These are phyloP conservation scores for Drosophila guanche DNA, from an alignment of 1,140 invertebrate species.

Conservation along the genomic window DNA sequence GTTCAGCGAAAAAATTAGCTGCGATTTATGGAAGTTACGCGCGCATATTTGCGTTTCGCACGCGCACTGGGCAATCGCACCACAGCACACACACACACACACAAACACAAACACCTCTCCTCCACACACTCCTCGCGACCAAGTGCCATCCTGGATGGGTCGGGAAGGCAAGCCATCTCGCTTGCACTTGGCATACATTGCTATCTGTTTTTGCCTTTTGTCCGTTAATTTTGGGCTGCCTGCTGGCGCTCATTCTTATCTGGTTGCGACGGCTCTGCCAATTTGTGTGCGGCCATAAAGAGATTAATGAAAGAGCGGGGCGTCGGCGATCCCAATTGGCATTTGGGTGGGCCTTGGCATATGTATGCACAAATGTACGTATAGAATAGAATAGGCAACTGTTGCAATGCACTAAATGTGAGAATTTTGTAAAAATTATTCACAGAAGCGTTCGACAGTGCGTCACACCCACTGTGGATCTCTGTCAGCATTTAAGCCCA, in stretches of 20 bases:
- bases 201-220: constrained; percentile 63
- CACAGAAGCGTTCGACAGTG: constrained; percentile 17
- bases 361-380: constrained; percentile 7
- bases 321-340: constrained; percentile 47
- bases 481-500: too few relatives aligned
- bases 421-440: constrained; percentile 23
- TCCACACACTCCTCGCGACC: not conserved
- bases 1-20: constrained; percentile 21
- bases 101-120: not conserved
- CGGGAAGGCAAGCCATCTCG: constrained; percentile 13
- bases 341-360: constrained; percentile 46
- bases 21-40: constrained; percentile 47
- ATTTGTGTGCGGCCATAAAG: constrained; percentile 62
- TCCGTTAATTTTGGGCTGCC: constrained; percentile 56
- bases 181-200: constrained; percentile 45
- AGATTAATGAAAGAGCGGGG: constrained; percentile 59
- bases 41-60: constrained; percentile 66
- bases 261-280: constrained; percentile 9
- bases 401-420: not conserved
- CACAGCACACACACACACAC: not conserved
- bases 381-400: constrained; percentile 2
- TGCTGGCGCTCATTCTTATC: constrained; percentile 35
- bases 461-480: not conserved
- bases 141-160: too few relatives aligned
- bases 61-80: constrained; percentile 43